Evolutionary conservation across 2,888 invertebrate genomes (phyloP).

Genomic region (Microctonus aethiopoides): DNA sequence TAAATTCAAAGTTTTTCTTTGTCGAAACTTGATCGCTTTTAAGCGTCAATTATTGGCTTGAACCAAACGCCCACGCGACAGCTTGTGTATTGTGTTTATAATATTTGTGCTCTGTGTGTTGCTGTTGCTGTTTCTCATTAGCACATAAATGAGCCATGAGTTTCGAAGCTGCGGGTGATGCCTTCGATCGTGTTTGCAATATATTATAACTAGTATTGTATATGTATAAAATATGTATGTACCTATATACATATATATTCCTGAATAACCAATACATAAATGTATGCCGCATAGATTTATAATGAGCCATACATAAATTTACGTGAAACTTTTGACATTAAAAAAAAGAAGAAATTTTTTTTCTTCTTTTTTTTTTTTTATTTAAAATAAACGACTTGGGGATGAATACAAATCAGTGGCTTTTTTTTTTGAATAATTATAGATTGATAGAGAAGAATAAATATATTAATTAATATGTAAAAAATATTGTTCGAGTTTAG

Average conservation of each 20-base stretch:
- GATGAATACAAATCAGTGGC: background rate
- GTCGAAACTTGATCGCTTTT: background rate
- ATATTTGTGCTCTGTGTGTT: too few relatives aligned
- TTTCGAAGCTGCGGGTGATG: conserved; percentile 19
- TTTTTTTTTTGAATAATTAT: too few relatives aligned
- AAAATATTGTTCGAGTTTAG: background rate
- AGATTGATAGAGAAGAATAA: too few relatives aligned
- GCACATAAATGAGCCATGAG: conserved; percentile 43
- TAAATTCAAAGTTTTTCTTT: background rate
- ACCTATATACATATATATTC: background rate
- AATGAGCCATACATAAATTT: background rate
- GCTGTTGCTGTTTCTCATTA: conserved; percentile 35
- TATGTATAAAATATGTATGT: background rate
- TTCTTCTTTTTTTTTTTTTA: background rate
- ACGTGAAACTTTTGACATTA: background rate
- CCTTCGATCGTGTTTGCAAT: conserved; percentile 12
- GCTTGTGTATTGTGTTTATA: conserved; percentile 16
- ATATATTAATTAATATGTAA: too few relatives aligned
- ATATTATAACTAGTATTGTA: background rate
- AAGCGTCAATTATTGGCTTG: conserved; percentile 33
- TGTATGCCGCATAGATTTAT: too few relatives aligned
- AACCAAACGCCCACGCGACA: conserved; percentile 24
- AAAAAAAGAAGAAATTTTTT: too few relatives aligned
- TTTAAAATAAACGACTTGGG: background rate
- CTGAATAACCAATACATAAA: background rate